Evolutionary conservation across 1,140 invertebrate genomes (phyloP), one percentile per base, ranked within the genome.

Genomic region (Monomorium pharaonis): DNA sequence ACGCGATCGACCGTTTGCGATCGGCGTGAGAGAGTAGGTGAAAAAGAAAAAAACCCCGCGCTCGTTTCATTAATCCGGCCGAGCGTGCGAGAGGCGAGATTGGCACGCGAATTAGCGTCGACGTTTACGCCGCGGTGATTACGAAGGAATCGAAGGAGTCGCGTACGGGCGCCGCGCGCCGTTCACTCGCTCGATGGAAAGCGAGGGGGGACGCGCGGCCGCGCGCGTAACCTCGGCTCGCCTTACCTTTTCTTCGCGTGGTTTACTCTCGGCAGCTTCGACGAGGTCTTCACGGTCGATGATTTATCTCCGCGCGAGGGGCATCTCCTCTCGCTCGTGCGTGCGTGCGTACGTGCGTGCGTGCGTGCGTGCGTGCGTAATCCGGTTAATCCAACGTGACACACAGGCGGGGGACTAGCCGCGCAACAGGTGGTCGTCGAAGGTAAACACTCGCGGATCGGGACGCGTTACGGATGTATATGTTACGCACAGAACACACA

Each of bases 321-420:
- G 85, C 92, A 92, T 92, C 77, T 89, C 90, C n/a, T n/a, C n/a
- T n/a, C n/a, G n/a, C n/a, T n/a, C n/a, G n/a, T n/a, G n/a, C n/a
- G n/a, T n/a, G n/a, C n/a, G n/a, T n/a, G n/a, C n/a, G n/a, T n/a
- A n/a, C n/a, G n/a, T n/a, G n/a, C n/a, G n/a, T n/a, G n/a, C n/a
- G n/a, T n/a, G n/a, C n/a, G n/a, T n/a, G n/a, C n/a, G n/a, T n/a
- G 69, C 72, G 81, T 86, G 74, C 83, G 87, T 93, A 93, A 93
- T 93, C 92, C 90, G 90, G 86, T 87, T 93, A 94, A 93, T 93
- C 92, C 93, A 94, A 92, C 75, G 88, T 92, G 86, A 92, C 91
- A 93, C 92, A 90, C 42, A 44, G 42, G 42, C 0, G 90, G 88
- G 84, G 75, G 84, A 62, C 87, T 84, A 75, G 44, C 58, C 80